Evolutionary conservation across 2,888 invertebrate genomes (phyloP).

Genomic region (Dichetophora obliterata): DNA sequence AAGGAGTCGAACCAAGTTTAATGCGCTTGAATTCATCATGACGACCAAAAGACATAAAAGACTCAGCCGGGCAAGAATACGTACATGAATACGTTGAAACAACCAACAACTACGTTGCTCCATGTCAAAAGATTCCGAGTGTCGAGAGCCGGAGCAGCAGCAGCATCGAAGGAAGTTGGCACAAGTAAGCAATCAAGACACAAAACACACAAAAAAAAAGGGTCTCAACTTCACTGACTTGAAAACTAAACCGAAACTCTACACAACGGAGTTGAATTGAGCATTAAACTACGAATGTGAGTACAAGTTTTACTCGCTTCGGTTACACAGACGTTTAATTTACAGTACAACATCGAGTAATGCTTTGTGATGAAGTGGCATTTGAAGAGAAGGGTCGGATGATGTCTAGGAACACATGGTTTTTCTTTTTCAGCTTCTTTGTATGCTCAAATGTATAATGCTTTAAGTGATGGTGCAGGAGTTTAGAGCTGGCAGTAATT

Average conservation of each 20-base stretch:
- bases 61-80: no score
- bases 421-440: neutral
- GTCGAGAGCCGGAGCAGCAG: neutral
- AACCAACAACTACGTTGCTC: neutral
- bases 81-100: neutral
- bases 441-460: neutral
- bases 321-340: constrained; percentile 22
- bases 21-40: neutral
- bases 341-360: constrained; percentile 16
- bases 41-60: neutral
- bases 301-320: neutral
- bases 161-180: neutral
- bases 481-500: no score
- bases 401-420: neutral
- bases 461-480: no score
- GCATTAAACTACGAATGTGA: neutral
- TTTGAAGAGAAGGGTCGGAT: neutral
- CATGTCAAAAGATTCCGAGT: neutral
- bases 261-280: constrained; percentile 2
- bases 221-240: neutral
- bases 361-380: neutral
- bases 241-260: neutral
- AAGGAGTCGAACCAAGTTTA: neutral
- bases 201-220: neutral
- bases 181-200: constrained; percentile 27